Percentiles rank a stretch among this genome's conserved stretches.
These are phyloP conservation scores for Urocynchramus pylzowi DNA, from an alignment of 2,113 vertebrate species.

Conservation along the genomic window DNA sequence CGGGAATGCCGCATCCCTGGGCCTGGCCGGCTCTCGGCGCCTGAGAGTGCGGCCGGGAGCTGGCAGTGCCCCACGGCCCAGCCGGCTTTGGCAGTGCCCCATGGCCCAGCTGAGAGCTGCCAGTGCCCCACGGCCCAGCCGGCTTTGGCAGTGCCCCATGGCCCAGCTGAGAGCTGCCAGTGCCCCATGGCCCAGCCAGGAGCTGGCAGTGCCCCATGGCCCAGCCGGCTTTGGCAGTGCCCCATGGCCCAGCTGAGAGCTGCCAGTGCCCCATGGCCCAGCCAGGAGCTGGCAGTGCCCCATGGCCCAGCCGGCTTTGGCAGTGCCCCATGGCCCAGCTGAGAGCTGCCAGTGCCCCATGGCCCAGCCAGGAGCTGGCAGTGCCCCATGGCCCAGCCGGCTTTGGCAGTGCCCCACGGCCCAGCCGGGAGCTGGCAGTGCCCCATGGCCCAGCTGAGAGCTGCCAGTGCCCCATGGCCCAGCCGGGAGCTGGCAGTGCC, in stretches of 20 bases:
- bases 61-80: not conserved
- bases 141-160: no score
- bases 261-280: not conserved
- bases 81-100: not conserved
- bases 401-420: no score
- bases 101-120: not conserved
- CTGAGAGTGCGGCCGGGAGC: not conserved
- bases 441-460: not conserved
- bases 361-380: not conserved
- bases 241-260: no score
- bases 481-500: not conserved
- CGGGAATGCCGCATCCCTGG: not conserved
- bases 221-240: not conserved
- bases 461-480: no score
- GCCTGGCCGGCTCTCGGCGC: rapidly evolving
- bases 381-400: not conserved
- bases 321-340: no score
- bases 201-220: not conserved
- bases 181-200: not conserved
- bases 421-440: not conserved
- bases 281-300: not conserved
- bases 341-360: not conserved
- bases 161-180: not conserved
- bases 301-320: not conserved
- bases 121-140: not conserved